Evolutionary conservation across 2,888 invertebrate genomes (phyloP).

Genomic region (Pogonocherus hispidulus): DNA sequence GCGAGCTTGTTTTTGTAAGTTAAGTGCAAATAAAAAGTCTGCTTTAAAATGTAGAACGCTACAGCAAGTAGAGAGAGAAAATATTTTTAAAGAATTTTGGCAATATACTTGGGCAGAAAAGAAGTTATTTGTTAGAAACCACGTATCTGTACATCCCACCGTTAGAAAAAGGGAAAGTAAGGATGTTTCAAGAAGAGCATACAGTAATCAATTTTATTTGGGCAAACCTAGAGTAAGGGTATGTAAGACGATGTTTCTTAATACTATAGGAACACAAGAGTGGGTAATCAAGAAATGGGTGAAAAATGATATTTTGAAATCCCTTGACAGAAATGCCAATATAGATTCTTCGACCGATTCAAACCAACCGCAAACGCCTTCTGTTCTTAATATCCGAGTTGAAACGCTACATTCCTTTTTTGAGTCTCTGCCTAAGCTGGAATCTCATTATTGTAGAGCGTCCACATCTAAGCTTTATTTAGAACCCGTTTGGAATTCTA

Average conservation of each 20-base stretch:
- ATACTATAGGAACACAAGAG: slow-evolving; percentile 13
- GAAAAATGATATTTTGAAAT: not conserved
- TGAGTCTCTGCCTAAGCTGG: not conserved
- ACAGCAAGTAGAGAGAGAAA: slow-evolving; percentile 18
- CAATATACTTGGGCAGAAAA: slow-evolving; percentile 7
- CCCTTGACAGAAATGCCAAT: too few relatives aligned
- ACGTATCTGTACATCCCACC: slow-evolving; percentile 11
- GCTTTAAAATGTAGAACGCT: slow-evolving; percentile 19
- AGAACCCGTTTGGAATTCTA: slow-evolving; percentile 6
- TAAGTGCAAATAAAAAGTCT: slow-evolving; percentile 16
- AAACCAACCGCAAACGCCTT: not conserved
- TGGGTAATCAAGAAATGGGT: slow-evolving; percentile 18
- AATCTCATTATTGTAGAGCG: not conserved
- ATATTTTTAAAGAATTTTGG: slow-evolving; percentile 25
- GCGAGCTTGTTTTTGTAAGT: slow-evolving; percentile 21
- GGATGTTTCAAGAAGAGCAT: slow-evolving; percentile 11
- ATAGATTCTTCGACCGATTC: too few relatives aligned
- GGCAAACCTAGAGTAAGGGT: slow-evolving; percentile 18
- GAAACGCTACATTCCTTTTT: not conserved
- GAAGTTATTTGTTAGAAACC: slow-evolving; percentile 22
- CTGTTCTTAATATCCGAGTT: not conserved
- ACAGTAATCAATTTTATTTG: slow-evolving; percentile 18
- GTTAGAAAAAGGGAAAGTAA: slow-evolving; percentile 14
- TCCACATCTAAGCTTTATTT: not conserved
- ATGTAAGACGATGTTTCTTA: slow-evolving; percentile 22